Evolutionary conservation across 2,113 vertebrate species (phyloP).

Genomic region (Leucosticte australis): DNA sequence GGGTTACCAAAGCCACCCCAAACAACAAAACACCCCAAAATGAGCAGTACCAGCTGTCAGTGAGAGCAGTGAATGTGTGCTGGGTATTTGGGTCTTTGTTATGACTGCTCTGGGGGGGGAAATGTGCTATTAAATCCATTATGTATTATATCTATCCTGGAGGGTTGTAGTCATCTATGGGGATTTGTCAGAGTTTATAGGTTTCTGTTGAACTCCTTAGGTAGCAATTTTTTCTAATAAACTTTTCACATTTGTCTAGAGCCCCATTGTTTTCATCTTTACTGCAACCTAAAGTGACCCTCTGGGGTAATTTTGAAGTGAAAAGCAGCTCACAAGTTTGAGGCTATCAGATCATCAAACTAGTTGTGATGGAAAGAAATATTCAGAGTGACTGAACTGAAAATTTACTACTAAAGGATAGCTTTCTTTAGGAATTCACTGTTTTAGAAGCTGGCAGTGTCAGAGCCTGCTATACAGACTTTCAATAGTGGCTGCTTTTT

Average conservation of each 20-base stretch:
- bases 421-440: not conserved
- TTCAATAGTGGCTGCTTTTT: not conserved
- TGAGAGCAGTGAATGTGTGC: not conserved
- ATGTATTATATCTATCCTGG: not conserved
- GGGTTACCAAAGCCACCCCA: not conserved
- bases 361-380: not conserved
- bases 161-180: not conserved
- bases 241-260: not conserved
- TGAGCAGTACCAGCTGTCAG: not conserved
- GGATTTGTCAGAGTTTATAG: not conserved
- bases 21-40: not conserved
- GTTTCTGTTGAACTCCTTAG: not conserved
- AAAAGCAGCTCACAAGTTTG: not conserved
- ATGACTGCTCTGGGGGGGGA: not conserved
- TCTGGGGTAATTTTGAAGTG: not conserved
- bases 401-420: not conserved
- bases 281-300: not conserved
- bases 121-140: not conserved
- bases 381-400: not conserved
- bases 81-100: not conserved
- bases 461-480: not conserved
- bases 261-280: not conserved
- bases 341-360: not conserved
- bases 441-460: not conserved
- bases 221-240: not conserved